A percentile compares a stretch with the other conserved stretches of the same genome.
Evolutionary conservation across 64 coral and sea anemone genomes (phyloP).

Genomic region (Stichodactyla helianthus): DNA sequence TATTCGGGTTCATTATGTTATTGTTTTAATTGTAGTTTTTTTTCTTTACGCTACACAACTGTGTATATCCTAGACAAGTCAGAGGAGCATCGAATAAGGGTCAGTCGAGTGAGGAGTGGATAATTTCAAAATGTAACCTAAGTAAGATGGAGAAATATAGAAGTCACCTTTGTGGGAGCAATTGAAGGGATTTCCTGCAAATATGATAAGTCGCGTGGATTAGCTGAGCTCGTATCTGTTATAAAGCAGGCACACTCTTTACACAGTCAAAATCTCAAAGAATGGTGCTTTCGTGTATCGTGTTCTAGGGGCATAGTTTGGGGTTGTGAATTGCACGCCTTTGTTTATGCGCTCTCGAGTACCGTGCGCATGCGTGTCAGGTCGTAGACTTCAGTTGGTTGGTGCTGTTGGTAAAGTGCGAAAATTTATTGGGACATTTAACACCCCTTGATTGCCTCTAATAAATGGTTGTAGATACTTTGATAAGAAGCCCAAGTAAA

Average conservation of each 20-base stretch:
- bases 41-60: slow-evolving; percentile 81
- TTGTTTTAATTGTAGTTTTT: slow-evolving; percentile 92
- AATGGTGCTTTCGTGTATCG: slow-evolving; percentile 54
- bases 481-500: slow-evolving; percentile 59
- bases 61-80: slow-evolving; percentile 39
- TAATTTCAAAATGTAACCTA: slow-evolving; percentile 76
- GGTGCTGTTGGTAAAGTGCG: slow-evolving; percentile 23
- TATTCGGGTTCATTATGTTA: slow-evolving; percentile 99
- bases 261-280: slow-evolving; percentile 45
- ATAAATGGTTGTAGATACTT: slow-evolving; percentile 70
- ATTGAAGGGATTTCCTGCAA: slow-evolving; percentile 85
- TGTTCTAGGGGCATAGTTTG: slow-evolving; percentile 59
- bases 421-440: slow-evolving; percentile 35
- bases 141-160: slow-evolving; percentile 62
- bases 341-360: slow-evolving; percentile 62
- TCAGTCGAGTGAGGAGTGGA: slow-evolving; percentile 59
- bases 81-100: slow-evolving; percentile 53
- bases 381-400: slow-evolving; percentile 23
- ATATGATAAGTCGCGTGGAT: slow-evolving; percentile 86
- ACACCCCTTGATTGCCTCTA: slow-evolving; percentile 62
- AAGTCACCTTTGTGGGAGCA: slow-evolving; percentile 81
- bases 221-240: slow-evolving; percentile 67
- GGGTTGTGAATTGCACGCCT: slow-evolving; percentile 56
- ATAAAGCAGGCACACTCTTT: slow-evolving; percentile 83
- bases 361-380: slow-evolving; percentile 52